Evolutionary conservation across 2,113 vertebrate species (phyloP), one percentile per base, ranked within the genome.

Genomic region (Takifugu flavidus): DNA sequence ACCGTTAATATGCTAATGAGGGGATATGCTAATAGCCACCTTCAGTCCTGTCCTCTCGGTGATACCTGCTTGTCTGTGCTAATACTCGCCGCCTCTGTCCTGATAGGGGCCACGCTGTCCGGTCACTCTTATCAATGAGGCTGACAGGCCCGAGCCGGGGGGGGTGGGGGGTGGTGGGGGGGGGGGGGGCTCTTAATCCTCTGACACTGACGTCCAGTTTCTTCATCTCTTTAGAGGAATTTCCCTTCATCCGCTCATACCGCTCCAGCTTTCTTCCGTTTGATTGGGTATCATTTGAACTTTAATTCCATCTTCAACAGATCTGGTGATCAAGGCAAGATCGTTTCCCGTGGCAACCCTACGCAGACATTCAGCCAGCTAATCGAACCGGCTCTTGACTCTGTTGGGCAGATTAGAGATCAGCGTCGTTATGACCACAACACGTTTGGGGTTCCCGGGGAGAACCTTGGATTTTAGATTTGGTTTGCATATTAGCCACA

Each of bases 1-100:
- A 65, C 73, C 46, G 67, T 82, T 72, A 68, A 70, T 70, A 78
- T 81, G 68, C 47, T 79, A 80, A 80, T 78, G 66, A 61, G 64
- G 55, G 56, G 49, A 67, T 77, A 77, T 80, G 72, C 59, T 78
- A 82, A 80, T 85, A 61, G 67, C 60, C 64, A 75, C 58, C 66
- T 75, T 77, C 62, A 60, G 62, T 74, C 66, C 67, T 52, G 70
- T 79, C 65, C 77, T 82, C 62, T 53, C 74, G 25, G 26, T 15
- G 51, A 53, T 29, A 53, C 74, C 56, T 72, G 64, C 44, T 56
- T 47, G 66, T 58, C 71, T 62, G 69, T 57, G 51, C 54, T 73
- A 65, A 78, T 76, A 58, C 63, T 76, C 1, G 25, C 67, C 75
- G 54, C 75, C 49, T 72, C 61, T 25, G 42, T 70, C 44, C 70